Evolutionary conservation across 2,113 vertebrate genomes (phyloP).

Genomic region (Ameiurus melas): DNA sequence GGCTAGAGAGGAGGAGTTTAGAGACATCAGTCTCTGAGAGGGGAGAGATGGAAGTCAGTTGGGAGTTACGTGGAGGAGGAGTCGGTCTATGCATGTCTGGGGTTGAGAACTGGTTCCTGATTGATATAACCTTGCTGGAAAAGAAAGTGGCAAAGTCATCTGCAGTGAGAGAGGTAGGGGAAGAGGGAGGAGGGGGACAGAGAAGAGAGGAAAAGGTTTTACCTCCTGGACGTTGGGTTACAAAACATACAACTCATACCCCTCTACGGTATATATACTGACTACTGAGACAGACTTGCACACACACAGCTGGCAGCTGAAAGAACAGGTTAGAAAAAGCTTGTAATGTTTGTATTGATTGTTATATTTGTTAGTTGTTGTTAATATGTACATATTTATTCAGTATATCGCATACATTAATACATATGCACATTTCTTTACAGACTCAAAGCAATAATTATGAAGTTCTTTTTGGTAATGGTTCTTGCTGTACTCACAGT

Average conservation of each 20-base stretch:
- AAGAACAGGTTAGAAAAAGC: slow-evolving; percentile 37
- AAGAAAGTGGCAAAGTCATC: no score
- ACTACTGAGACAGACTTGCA: not conserved
- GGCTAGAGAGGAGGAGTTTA: no score
- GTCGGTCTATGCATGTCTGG: no score
- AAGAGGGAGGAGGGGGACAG: no score
- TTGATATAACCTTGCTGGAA: no score
- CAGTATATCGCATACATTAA: not conserved
- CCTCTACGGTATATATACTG: slow-evolving; percentile 59
- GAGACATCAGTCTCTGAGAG: no score
- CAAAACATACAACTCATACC: slow-evolving; percentile 39
- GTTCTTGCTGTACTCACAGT: slow-evolving; percentile 37
- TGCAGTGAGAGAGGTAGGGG: no score
- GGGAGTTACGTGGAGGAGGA: no score
- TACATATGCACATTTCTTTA: not conserved
- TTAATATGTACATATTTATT: not conserved
- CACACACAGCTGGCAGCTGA: slow-evolving; percentile 38
- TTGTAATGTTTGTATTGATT: not conserved
- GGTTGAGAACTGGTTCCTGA: no score
- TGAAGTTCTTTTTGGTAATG: slow-evolving; percentile 66
- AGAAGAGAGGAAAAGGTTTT: no score
- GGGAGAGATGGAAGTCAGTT: no score
- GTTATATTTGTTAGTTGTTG: not conserved
- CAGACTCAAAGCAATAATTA: slow-evolving; percentile 44
- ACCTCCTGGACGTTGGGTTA: slow-evolving; percentile 67